Evolutionary conservation across 2,113 vertebrate species (phyloP).

Genomic region (Nansenia antarctica): DNA sequence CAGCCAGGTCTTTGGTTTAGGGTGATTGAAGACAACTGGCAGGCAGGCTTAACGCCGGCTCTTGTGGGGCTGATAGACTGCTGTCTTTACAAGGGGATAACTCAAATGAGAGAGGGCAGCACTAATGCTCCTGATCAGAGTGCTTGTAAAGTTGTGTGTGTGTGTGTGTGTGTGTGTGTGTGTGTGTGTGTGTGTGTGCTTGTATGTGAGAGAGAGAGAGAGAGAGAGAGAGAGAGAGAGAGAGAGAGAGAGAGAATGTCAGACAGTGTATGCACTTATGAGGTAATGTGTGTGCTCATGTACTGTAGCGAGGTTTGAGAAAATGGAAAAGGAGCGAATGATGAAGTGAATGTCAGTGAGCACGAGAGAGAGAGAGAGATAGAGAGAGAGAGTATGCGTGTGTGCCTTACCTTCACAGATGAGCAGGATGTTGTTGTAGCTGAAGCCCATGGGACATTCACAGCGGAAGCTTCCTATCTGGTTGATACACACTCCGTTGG

Average conservation of each 20-base stretch:
- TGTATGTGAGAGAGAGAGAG: too few species aligned
- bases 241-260: too few species aligned
- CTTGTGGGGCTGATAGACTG: conserved; percentile 25
- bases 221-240: too few species aligned
- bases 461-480: conserved; percentile 94
- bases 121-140: conserved; percentile 22
- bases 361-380: too few species aligned
- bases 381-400: too few species aligned
- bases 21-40: conserved; percentile 37
- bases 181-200: not conserved
- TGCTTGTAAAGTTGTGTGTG: not conserved
- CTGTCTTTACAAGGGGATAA: conserved; percentile 42
- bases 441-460: conserved; percentile 90
- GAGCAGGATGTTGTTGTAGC: conserved; percentile 89
- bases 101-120: conserved; percentile 25
- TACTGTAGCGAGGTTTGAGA: too few species aligned
- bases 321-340: too few species aligned
- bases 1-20: conserved; percentile 12
- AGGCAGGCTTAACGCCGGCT: conserved; percentile 17
- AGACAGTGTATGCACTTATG: too few species aligned
- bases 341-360: too few species aligned
- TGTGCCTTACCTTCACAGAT: conserved; percentile 86
- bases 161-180: not conserved
- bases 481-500: conserved; percentile 89
- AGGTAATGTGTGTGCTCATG: too few species aligned